Evolutionary conservation across 2,113 vertebrate genomes (phyloP), one percentile per base, ranked within the genome.

Genomic region (Daphoenositta chrysoptera): DNA sequence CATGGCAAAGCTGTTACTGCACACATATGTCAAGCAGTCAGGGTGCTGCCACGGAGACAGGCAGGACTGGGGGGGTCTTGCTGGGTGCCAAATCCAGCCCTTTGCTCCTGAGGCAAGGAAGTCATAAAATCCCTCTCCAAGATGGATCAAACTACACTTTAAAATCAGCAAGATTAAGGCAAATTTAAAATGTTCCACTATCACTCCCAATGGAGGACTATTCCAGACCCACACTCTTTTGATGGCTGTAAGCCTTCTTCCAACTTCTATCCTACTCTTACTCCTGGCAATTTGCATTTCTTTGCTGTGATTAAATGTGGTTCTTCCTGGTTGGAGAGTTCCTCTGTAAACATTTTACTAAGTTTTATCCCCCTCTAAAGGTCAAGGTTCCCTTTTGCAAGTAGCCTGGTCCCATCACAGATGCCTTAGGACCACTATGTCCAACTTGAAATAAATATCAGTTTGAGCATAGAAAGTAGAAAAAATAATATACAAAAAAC

Each of bases 31-130:
- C 66, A 88, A 51, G 27, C 2, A 5, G 65, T 39, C 10, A 77
- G n/a, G 0, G 0, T 44, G 60, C 44, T 91, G 57, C 50, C 78
- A 72, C 0, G 0, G 80, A 72, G 78, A 71, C 44, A 50, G 2
- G 6, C 27, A 68, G 39, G 86, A 77, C 80, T 37, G 58, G 45
- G 54, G 54, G 42, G 76, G 50, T 83, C 88, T 53, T 61, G 40
- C 45, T 61, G 35, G 21, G 33, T 93, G 71, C 63, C 90, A 96
- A 86, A 93, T 57, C 33, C 79, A 93, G 39, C 21, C 48, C 47
- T 45, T 58, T 77, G 71, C 79, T 92, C 68, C 79, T 31, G 47
- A 54, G 71, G 80, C 75, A 88, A 93, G 79, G 58, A 90, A 90
- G 56, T 66, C 0, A 90, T 89, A 73, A 95, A 96, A 86, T 58